phyloP scores from a whole-genome alignment of 1,140 invertebrate species.

The Solenopsis fugax region DNA sequence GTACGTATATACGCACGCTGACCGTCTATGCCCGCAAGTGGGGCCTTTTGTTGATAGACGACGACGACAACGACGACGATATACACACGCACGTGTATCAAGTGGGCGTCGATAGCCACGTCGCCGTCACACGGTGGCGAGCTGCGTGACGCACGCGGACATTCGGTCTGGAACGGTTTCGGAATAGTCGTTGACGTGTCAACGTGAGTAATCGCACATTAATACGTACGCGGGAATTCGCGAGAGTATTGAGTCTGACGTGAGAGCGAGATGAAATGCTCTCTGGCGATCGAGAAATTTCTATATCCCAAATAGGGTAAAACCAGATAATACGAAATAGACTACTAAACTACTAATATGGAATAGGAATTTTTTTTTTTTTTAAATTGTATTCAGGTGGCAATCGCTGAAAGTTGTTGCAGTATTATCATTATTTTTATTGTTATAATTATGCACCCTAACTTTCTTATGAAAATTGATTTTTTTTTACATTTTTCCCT shows the following conservation, averaged over 20 bases:
- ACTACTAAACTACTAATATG: too few species aligned
- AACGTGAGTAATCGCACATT: slow-evolving; percentile 39
- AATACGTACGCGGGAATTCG: not conserved
- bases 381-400: too few species aligned
- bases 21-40: slow-evolving; percentile 52
- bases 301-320: not conserved
- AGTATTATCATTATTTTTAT: too few species aligned
- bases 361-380: too few species aligned
- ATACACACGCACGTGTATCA: slow-evolving; percentile 5
- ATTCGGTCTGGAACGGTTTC: slow-evolving; percentile 13
- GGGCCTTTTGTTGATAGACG: slow-evolving; percentile 56
- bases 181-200: slow-evolving; percentile 9
- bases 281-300: not conserved
- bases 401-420: too few species aligned
- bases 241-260: not conserved
- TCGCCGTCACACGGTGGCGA: slow-evolving; percentile 9
- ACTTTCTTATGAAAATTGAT: too few species aligned
- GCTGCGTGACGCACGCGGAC: slow-evolving; percentile 49
- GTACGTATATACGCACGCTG: not conserved
- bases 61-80: slow-evolving; percentile 8
- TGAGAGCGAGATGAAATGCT: not conserved
- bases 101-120: slow-evolving; percentile 18
- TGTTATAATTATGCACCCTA: too few species aligned
- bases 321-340: too few species aligned
- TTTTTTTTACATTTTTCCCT: too few species aligned